Conservation (phyloP, 2,888 invertebrate species). For the Choreutis nemorana region DNA sequence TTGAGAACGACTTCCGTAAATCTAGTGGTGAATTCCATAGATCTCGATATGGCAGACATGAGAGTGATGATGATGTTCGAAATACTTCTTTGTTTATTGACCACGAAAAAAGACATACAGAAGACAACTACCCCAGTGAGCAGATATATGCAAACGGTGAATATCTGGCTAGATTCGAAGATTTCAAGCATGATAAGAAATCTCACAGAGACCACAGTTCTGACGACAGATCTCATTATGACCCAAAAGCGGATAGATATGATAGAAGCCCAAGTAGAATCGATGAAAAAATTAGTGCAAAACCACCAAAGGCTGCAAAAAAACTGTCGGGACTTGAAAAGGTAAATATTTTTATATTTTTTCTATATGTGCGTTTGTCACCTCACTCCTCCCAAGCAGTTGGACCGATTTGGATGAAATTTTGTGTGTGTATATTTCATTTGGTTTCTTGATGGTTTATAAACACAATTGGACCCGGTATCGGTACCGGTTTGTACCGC, state of each 20-base stretch:
- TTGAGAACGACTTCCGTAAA: slow-evolving; percentile 81
- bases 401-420: too few relatives aligned
- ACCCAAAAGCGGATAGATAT: slow-evolving; percentile 69
- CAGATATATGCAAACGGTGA: slow-evolving; percentile 54
- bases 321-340: slow-evolving; percentile 77
- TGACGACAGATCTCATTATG: slow-evolving; percentile 73
- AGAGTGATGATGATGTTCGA: slow-evolving; percentile 76
- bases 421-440: slow-evolving; percentile 3
- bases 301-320: slow-evolving; percentile 70
- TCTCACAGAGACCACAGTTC: slow-evolving; percentile 60
- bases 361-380: not conserved
- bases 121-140: slow-evolving; percentile 64
- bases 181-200: slow-evolving; percentile 44
- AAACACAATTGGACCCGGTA: too few relatives aligned
- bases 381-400: too few relatives aligned
- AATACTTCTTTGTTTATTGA: slow-evolving; percentile 73
- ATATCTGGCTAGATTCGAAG: slow-evolving; percentile 43
- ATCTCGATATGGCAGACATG: slow-evolving; percentile 42
- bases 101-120: slow-evolving; percentile 78
- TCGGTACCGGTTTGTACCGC: too few relatives aligned
- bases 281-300: slow-evolving; percentile 60
- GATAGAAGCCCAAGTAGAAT: slow-evolving; percentile 56
- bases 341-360: slow-evolving; percentile 38
- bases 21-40: slow-evolving; percentile 66
- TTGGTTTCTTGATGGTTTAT: slow-evolving; percentile 4